Percentiles rank a stretch among this genome's conserved stretches.
phyloP scores from a whole-genome alignment of 2,797 vertebrate species.

The Rallus crepitans region DNA sequence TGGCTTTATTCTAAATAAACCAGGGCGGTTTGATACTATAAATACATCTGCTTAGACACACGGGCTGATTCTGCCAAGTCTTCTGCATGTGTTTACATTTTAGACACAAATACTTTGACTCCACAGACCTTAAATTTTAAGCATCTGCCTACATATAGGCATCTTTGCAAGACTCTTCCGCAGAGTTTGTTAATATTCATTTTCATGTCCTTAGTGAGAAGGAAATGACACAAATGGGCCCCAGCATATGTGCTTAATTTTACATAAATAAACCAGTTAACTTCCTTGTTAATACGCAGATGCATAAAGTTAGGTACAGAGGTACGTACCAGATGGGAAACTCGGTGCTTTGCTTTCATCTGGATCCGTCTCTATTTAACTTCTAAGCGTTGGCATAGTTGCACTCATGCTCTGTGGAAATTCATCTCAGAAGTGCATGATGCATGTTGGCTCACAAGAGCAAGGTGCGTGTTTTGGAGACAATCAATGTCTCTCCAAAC shows the following conservation, averaged over 20 bases:
- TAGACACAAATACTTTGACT: conserved; percentile 29
- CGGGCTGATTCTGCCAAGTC: conserved; percentile 11
- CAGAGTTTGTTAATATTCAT: conserved; percentile 15
- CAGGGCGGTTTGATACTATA: conserved; percentile 6
- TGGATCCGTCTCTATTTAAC: not conserved
- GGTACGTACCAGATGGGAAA: not conserved
- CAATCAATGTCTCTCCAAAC: not conserved
- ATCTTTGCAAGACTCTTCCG: not conserved
- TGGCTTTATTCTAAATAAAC: conserved; percentile 24
- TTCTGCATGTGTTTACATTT: not conserved
- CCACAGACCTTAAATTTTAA: conserved; percentile 23
- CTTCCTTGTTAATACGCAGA: not conserved
- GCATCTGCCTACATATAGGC: not conserved
- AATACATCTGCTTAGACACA: conserved; percentile 31
- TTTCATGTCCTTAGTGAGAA: not conserved
- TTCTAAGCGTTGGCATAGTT: not conserved
- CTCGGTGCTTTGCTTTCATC: not conserved
- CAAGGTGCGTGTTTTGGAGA: not conserved
- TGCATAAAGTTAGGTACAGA: not conserved
- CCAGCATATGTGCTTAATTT: conserved; percentile 27
- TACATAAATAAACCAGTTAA: conserved; percentile 24
- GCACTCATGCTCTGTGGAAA: not conserved
- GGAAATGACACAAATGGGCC: conserved; percentile 10
- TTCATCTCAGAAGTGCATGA: not conserved
- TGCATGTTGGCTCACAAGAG: not conserved